Evolutionary conservation across 2,888 invertebrate species (phyloP), one percentile per base, ranked within the genome.

Genomic region (Pediacus dermestoides): DNA sequence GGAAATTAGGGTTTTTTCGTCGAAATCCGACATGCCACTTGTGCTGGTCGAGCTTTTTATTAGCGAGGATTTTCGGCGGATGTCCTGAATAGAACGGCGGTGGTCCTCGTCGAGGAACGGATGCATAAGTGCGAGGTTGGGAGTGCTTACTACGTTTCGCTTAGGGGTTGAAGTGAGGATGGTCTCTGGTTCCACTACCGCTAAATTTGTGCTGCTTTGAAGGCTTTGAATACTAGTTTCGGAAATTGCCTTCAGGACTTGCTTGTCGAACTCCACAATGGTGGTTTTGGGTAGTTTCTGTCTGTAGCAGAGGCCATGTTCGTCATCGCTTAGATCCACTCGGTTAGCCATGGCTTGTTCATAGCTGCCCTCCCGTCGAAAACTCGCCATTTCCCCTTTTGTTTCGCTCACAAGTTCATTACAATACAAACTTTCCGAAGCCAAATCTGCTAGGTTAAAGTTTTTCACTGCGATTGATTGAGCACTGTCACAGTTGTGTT

Each of bases 11-110:
- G 61, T 57, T 39, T 58, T 65, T 2, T 67, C 67, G 8, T 65
- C 66, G 13, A 52, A 50, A 36, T 66, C 66, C 2, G 66, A 66
- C 44, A 68, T 48, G 2, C 66, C 64, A 30, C 66, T 67, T 2
- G 65, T 67, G 42, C 67, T 69, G 2, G 64, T 61, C 38, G 65
- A 65, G n/a, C 61, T 57, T 42, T 66, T 63, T 15, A 60, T 57
- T 23, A 64, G 49, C 13, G 75, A 63, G 37, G 69, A 70, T 48
- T 76, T 75, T 53, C 77, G 71, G n/a, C 79, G 77, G 18, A 78
- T 71, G 32, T 81, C 74, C 43, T 78, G 78, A 37, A 78, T 77
- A 1, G 81, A 74, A 38, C 75, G 75, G 7, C 55, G 39, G 4
- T 58, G 45, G 21, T 58, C 58, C 3, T 51, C 48, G 3, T 58